phyloP scores from a whole-genome alignment of 2,797 vertebrate species.

The Lacerta agilis region DNA sequence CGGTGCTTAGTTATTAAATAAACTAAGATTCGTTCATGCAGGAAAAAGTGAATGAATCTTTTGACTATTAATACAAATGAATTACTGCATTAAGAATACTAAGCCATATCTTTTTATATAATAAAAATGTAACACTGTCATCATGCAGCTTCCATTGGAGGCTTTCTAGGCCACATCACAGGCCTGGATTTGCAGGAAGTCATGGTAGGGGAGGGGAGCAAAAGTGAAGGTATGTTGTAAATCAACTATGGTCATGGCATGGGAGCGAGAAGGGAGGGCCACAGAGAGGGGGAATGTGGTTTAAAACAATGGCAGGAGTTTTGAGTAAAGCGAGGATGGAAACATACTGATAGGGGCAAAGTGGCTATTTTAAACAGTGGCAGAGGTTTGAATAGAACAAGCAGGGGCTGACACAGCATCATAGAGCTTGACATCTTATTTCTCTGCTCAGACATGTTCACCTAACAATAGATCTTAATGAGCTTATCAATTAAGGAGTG shows the following conservation, averaged over 20 bases:
- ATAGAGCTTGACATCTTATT: not conserved
- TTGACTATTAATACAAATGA: not conserved
- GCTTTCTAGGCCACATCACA: too few species aligned
- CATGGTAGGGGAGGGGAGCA: too few species aligned
- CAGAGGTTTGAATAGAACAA: not conserved
- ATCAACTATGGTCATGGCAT: too few species aligned
- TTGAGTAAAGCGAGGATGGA: too few species aligned
- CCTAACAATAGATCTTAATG: conserved; percentile 15
- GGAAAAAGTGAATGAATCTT: not conserved
- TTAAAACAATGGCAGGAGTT: too few species aligned
- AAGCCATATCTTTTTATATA: not conserved
- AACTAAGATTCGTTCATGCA: not conserved
- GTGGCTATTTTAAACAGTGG: too few species aligned
- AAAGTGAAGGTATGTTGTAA: not conserved
- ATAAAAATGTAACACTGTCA: too few species aligned
- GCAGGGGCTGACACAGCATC: not conserved
- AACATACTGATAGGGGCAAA: too few species aligned
- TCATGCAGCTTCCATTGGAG: too few species aligned
- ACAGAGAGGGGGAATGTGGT: too few species aligned
- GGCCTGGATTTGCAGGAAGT: too few species aligned
- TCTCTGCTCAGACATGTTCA: conserved; percentile 17
- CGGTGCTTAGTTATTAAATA: conserved; percentile 23
- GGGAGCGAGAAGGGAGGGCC: too few species aligned
- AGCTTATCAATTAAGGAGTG: conserved; percentile 17
- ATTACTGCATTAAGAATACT: not conserved